Evolutionary conservation across 2,888 invertebrate genomes (phyloP).

Genomic region (Aleiodes testaceus): DNA sequence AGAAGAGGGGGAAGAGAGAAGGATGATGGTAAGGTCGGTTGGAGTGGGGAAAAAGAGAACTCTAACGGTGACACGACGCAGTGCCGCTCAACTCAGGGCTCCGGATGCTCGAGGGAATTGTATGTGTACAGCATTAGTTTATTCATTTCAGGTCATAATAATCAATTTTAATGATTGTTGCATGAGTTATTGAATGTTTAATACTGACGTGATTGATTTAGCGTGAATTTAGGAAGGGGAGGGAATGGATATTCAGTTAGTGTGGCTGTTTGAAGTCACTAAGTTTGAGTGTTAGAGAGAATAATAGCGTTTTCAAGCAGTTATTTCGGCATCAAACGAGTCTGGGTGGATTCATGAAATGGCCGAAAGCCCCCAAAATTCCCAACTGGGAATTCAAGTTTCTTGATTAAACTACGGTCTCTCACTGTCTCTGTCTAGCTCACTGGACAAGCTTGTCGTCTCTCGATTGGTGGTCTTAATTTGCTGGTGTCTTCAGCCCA

Average conservation of each 20-base stretch:
- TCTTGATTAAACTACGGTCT: not conserved
- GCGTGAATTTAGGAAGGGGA: too few relatives aligned
- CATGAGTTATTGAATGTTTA: slow-evolving; percentile 10
- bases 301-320: too few relatives aligned
- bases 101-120: slow-evolving; percentile 19
- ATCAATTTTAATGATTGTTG: not conserved
- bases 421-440: too few relatives aligned
- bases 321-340: too few relatives aligned
- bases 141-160: not conserved
- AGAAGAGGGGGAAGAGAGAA: slow-evolving; percentile 32
- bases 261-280: not conserved
- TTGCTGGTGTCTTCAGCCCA: not conserved
- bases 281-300: not conserved
- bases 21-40: slow-evolving; percentile 26
- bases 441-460: not conserved
- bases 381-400: not conserved
- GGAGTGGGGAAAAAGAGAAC: slow-evolving; percentile 54
- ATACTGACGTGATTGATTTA: not conserved
- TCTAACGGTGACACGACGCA: slow-evolving; percentile 67
- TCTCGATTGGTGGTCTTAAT: slow-evolving; percentile 17
- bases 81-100: slow-evolving; percentile 62
- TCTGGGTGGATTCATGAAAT: not conserved
- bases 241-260: not conserved
- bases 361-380: not conserved
- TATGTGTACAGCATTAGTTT: slow-evolving; percentile 38